Base-by-base conservation (phyloP, 2,888 invertebrate species). In the Pyrgus malvae region DNA sequence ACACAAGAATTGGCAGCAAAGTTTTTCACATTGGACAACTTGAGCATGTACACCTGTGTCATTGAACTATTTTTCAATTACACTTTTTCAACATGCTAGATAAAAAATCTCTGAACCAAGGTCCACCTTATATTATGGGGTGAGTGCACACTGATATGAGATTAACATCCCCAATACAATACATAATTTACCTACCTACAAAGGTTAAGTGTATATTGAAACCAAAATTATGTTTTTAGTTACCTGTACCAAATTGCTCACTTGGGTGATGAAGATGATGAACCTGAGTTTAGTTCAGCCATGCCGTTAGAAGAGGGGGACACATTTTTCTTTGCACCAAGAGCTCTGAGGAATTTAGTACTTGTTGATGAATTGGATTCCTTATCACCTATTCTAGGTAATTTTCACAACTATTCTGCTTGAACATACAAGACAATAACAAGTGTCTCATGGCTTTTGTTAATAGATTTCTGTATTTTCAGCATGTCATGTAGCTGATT, bases 191-290 rank as follows among this genome's bases (percentile, higher is more conserved):
- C n/a, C n/a, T n/a, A n/a, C n/a, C n/a, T n/a, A n/a, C n/a, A n/a
- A n/a, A n/a, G n/a, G n/a, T n/a, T n/a, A n/a, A n/a, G n/a, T n/a
- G n/a, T n/a, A n/a, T n/a, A n/a, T n/a, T n/a, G n/a, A n/a, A n/a
- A n/a, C n/a, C n/a, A n/a, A n/a, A n/a, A n/a, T 16, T 58, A 67
- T 61, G 58, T 50, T 81, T 92, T 4, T 80, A 98, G 98, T 80
- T 98, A 97, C 75, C 84, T 99, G 12, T 99, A 99, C 78, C 99
- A 99, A 92, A 99, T 99, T 76, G 98, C 99, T n/a, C 98, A 98
- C 87, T 91, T 99, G 68, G 99, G 99, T 33, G 99, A 99, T 85
- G 99, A 99, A 74, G 99, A 99, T 78, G 99, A 99, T 79, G 99
- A 99, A 74, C 97, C 99, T 0, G 99, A 99, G 78, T 99, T 99